Conservation (phyloP, 1,140 invertebrate species). For the Drosophila busckii region DNA sequence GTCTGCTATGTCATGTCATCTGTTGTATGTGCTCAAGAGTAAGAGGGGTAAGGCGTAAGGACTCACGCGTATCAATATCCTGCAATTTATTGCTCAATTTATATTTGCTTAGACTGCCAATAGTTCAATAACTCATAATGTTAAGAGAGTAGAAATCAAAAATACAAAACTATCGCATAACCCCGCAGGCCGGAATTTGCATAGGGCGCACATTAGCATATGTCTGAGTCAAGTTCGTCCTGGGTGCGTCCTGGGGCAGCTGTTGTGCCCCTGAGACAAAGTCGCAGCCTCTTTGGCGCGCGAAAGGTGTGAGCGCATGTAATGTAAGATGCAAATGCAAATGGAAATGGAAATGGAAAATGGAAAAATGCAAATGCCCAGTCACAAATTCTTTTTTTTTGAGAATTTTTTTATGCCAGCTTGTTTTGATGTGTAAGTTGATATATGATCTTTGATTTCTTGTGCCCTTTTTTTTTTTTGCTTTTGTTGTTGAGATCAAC, state of each 20-base stretch:
- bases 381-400: conserved; percentile 51
- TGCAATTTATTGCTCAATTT: conserved; percentile 70
- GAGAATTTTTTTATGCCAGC: conserved; percentile 50
- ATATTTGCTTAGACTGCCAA: conserved; percentile 74
- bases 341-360: conserved; percentile 5
- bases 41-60: conserved; percentile 3
- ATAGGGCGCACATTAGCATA: conserved; percentile 64
- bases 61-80: conserved; percentile 66
- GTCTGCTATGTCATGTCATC: conserved; percentile 52
- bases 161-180: conserved; percentile 36
- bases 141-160: conserved; percentile 1
- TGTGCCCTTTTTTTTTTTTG: conserved; percentile 2
- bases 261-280: conserved; percentile 19
- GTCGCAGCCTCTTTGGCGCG: conserved; percentile 8
- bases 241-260: conserved; percentile 26
- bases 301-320: conserved; percentile 66
- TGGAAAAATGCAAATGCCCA: conserved; percentile 3
- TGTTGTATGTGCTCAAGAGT: conserved; percentile 22
- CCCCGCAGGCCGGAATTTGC: conserved; percentile 52
- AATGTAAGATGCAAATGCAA: conserved; percentile 41
- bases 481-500: conserved; percentile 27
- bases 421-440: conserved; percentile 74
- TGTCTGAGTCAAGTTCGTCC: neutral
- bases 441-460: conserved; percentile 76
- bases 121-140: conserved; percentile 73